Base-by-base conservation (phyloP, 1,140 invertebrate species). In the Hyles vespertilio region DNA sequence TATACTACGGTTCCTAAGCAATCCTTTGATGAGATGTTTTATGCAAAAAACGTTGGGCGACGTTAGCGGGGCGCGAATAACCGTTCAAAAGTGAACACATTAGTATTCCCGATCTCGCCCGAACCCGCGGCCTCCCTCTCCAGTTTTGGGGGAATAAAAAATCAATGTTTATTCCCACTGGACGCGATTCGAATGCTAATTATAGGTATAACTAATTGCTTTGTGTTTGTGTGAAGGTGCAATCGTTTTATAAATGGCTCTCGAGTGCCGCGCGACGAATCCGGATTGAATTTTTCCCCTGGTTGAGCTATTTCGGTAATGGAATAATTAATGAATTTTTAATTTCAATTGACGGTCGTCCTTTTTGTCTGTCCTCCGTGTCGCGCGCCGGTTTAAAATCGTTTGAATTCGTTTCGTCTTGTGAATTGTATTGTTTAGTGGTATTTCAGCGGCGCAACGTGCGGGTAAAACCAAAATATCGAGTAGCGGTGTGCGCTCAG, bases 21-120 rank as follows among this genome's bases (percentile, higher is more conserved):
- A 87, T 86, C 86, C 84, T 89, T 87, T 89, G 86, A 89, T 89
- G 86, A 89, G 83, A 89, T 89, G 83, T 87, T 89, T 89, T 89
- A 89, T 89, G 86, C 84, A 87, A 89, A 89, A 89, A 89, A 89
- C 84, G 86, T 85, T 80, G 83, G 74, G 69, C 62, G 72, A 70
- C 73, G 77, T 80, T 81, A 78, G 69, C 75, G 76, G 82, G 81
- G 81, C 78, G 84, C 78, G 81, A 84, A 80, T 84, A 87, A 87
- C 63, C 83, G 83, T 77, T 86, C 82, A 78, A 83, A 85, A 85
- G 80, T 85, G 83, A 81, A 76, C 79, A 83, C 84, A 89, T 89
- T 89, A 89, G 84, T 89, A 89, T 89, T 78, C 83, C 69, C 67
- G 65, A 70, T 72, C 76, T 72, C 70, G 72, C 68, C 58, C 74